Conservation (phyloP, 1,140 invertebrate species). For the Kradibia gibbosae region DNA sequence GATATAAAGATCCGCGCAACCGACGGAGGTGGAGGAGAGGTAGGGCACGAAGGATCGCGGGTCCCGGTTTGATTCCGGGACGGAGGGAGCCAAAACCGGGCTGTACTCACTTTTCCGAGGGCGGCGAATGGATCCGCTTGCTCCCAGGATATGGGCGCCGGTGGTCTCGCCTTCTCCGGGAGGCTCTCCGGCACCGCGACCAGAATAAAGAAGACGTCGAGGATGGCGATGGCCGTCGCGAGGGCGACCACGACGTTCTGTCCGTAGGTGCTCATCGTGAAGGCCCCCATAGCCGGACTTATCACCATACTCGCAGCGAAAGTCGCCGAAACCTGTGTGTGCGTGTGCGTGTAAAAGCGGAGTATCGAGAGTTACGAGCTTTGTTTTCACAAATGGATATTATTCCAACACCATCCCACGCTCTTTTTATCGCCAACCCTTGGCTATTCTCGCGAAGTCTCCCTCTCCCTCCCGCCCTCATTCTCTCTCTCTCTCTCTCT, state of each 20-base stretch:
- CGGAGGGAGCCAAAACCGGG: not conserved
- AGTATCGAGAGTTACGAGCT: no score
- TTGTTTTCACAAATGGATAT: no score
- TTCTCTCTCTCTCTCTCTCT: no score
- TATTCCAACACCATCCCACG: no score
- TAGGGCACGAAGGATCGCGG: no score
- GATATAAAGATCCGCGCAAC: no score
- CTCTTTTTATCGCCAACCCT: no score
- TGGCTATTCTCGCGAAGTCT: no score
- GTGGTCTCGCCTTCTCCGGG: slow-evolving; percentile 91
- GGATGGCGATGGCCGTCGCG: slow-evolving; percentile 93
- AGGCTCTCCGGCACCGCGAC: slow-evolving; percentile 98
- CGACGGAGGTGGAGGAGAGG: no score
- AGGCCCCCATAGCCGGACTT: slow-evolving; percentile 96
- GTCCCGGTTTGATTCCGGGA: no score
- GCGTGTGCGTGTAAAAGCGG: no score
- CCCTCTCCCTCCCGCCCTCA: no score
- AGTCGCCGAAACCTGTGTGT: slow-evolving; percentile 94
- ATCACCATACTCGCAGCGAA: slow-evolving; percentile 99
- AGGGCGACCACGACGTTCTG: slow-evolving; percentile 96
- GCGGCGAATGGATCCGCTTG: slow-evolving; percentile 96
- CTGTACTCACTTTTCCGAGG: slow-evolving; percentile 74
- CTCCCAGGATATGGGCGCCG: slow-evolving; percentile 92
- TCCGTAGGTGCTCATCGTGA: slow-evolving; percentile 90
- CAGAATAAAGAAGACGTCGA: slow-evolving; percentile 98